phyloP scores from a whole-genome alignment of 1,140 invertebrate genomes.

The Lordiphosa mommai region DNA sequence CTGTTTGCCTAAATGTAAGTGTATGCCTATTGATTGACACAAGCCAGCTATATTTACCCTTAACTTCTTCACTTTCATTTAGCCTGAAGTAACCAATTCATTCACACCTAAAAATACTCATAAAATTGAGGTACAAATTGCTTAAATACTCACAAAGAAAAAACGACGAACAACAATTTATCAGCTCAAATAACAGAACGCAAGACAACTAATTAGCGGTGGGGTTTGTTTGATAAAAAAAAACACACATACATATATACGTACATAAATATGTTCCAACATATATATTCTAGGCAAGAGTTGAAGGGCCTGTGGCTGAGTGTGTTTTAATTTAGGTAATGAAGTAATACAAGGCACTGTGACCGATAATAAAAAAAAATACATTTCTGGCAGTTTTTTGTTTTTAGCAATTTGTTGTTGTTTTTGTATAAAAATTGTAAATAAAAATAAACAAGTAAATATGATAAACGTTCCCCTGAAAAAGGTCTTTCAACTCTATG shows the following conservation, averaged over 20 bases:
- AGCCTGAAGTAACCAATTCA: constrained; percentile 1
- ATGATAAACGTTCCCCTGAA: neutral
- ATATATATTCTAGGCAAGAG: neutral
- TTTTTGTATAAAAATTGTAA: constrained; percentile 3
- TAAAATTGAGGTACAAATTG: constrained; percentile 16
- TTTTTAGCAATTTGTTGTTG: neutral
- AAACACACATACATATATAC: neutral
- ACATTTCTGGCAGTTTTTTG: neutral
- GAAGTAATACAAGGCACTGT: neutral
- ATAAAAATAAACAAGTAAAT: neutral
- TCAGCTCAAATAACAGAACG: constrained; percentile 14
- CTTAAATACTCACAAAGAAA: constrained; percentile 7
- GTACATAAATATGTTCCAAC: neutral
- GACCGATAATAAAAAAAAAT: constrained; percentile 3
- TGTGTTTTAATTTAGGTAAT: neutral
- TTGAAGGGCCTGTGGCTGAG: neutral
- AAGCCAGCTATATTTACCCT: too few relatives aligned
- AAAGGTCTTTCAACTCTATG: constrained; percentile 44
- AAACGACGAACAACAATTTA: constrained; percentile 4
- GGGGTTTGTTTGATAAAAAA: constrained; percentile 19
- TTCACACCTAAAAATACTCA: constrained; percentile 16
- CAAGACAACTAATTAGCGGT: constrained; percentile 20
- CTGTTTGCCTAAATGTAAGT: too few relatives aligned
- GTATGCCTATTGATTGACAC: too few relatives aligned
- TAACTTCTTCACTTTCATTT: constrained; percentile 5